A percentile compares a stretch with the other conserved stretches of the same genome.
phyloP scores from a whole-genome alignment of 2,888 invertebrate genomes.

The Erebia ligea region DNA sequence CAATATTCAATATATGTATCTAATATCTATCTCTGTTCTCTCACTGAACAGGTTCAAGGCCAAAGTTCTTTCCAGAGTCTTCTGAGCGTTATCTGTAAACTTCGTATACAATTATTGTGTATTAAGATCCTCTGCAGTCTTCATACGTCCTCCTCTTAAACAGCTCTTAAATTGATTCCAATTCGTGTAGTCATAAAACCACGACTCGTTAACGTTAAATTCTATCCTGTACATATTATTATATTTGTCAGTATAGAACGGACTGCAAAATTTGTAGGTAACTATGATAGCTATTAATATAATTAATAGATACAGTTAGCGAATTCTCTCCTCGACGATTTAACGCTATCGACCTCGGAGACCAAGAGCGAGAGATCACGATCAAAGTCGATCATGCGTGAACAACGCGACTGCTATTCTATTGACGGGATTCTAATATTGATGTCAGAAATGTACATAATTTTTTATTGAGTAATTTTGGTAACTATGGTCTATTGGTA shows the following conservation, averaged over 20 bases:
- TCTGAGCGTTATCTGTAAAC: no score
- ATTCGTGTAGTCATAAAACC: not conserved
- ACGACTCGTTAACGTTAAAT: not conserved
- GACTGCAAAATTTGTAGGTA: not conserved
- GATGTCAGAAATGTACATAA: not conserved
- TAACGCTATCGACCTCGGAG: slow-evolving; percentile 1
- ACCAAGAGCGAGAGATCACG: slow-evolving; percentile 29
- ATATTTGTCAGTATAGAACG: not conserved
- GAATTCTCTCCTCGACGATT: slow-evolving; percentile 10
- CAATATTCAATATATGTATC: no score
- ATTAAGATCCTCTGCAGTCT: no score
- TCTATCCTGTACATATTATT: no score
- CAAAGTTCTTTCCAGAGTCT: no score
- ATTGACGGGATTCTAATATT: not conserved
- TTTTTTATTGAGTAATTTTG: no score
- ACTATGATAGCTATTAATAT: not conserved
- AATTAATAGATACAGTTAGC: not conserved
- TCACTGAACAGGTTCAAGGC: no score
- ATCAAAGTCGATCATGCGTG: slow-evolving; percentile 22
- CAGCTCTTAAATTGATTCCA: no score
- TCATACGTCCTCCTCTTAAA: no score
- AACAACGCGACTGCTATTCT: slow-evolving; percentile 8
- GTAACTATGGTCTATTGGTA: no score
- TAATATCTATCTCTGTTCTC: no score
- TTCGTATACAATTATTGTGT: no score